Base-by-base conservation (phyloP, 2,797 vertebrate species). In the Arnoldichthys spilopterus region DNA sequence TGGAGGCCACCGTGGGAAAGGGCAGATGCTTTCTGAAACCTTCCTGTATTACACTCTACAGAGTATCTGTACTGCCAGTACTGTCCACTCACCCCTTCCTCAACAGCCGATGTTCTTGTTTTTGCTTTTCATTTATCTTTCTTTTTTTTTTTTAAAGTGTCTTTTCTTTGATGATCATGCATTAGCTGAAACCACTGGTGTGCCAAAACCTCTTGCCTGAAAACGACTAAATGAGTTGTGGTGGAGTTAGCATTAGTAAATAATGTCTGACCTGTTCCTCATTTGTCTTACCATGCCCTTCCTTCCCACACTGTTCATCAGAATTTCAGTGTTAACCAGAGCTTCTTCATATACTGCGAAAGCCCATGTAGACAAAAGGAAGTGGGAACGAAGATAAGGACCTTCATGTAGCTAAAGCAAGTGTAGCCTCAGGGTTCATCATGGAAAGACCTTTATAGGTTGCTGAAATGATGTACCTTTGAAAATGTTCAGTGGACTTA, bases 31-130 rank as follows among this genome's bases (percentile, higher is more conserved):
- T 78, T 77, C 76, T 73, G 13, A 79, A 87, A 85, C 85, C 70
- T 87, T 85, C 79, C 77, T 84, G 86, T 90, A 82, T 89, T 87
- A 87, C 84, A 83, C 81, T 72, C 37, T 71, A 87, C 80, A 82
- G 80, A 90, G 84, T 76, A 85, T 84, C 77, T 86, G 76, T 83
- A 71, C 18, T 63, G 62, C 82, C 83, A 76, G 78, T 78, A 9
- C 40, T 71, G 76, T 70, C 76, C 81, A 75, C 70, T 63, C 68
- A 82, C 80, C 78, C 54, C 72, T 68, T 61, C 51, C 22, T 74
- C 75, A 6, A 78, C 45, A 26, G 79, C 67, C 74, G 75, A 20
- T 72, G 62, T 78, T 79, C 78, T 47, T 43, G 3, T 84, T 87
- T 85, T 81, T 68, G 49, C 84, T 83, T 82, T 62, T 88, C 4